Conservation (phyloP, 2,113 vertebrate genomes). For the Laterallus jamaicensis region DNA sequence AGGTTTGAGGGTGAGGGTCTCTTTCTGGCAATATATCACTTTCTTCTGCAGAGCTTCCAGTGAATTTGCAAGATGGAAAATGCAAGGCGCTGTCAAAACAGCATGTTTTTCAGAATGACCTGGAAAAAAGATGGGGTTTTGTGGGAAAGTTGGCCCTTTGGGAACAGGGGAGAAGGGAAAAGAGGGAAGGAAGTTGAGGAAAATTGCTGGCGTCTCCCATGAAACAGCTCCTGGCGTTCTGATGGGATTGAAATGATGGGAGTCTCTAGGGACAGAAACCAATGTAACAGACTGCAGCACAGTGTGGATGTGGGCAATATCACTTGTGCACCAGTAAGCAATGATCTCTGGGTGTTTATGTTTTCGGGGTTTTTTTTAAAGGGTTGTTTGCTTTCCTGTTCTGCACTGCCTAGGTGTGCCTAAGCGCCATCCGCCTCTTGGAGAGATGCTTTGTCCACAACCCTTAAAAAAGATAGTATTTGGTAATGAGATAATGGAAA, state of each 20-base stretch:
- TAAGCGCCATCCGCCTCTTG: not conserved
- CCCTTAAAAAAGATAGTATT: not conserved
- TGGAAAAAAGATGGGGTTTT: not conserved
- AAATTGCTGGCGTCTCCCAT: not conserved
- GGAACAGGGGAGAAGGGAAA: not conserved
- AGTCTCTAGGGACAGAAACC: not conserved
- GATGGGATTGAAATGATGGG: not conserved
- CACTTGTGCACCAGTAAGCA: not conserved
- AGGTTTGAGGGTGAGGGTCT: constrained; percentile 21
- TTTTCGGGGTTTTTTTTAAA: not conserved
- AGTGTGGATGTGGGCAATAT: rapidly evolving
- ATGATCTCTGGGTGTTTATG: rapidly evolving
- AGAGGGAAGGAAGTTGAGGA: not conserved
- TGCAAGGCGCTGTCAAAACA: not conserved
- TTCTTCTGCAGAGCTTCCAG: not conserved
- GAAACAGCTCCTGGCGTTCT: not conserved
- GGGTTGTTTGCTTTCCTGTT: not conserved
- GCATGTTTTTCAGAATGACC: not conserved
- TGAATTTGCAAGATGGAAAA: not conserved
- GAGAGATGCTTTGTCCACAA: not conserved
- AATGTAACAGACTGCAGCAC: not conserved
- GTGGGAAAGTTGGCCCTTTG: not conserved
- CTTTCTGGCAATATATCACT: constrained; percentile 11
- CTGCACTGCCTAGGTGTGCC: not conserved
- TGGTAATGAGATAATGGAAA: not conserved